Base-by-base conservation (phyloP, 2,888 invertebrate genomes). In the Zaprionus obscuricornis region DNA sequence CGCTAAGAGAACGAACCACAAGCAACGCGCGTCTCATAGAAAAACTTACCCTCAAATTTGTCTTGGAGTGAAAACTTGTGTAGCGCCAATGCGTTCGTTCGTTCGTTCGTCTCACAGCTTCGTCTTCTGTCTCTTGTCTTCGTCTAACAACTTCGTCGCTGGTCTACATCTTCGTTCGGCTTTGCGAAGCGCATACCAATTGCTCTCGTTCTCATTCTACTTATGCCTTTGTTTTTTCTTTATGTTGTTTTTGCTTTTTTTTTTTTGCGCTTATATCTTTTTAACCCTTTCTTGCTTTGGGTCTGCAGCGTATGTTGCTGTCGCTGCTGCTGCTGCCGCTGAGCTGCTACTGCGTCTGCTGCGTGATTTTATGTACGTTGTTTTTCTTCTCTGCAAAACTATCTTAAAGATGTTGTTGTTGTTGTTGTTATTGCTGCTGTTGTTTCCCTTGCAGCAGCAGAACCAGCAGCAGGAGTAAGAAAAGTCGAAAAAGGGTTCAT, bases 401-500 rank as follows among this genome's bases (percentile, higher is more conserved):
- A 57, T 66, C 71, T 76, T 67, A 40, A 75, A 76, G 69, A 67
- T 70, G 64, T n/a, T n/a, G n/a, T n/a, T n/a, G n/a, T n/a, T n/a
- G n/a, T n/a, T n/a, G n/a, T n/a, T n/a, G n/a, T n/a, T n/a, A n/a
- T n/a, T n/a, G n/a, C n/a, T n/a, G n/a, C n/a, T n/a, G n/a, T n/a
- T n/a, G n/a, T 59, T 71, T 67, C 72, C 72, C 79, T 77, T 69
- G 71, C 36, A 33, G 14, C 42, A 34, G 50, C 37, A 17, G 27
- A 36, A 34, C 29, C n/a, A n/a, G n/a, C n/a, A n/a, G n/a, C n/a
- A n/a, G n/a, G n/a, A n/a, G n/a, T n/a, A n/a, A n/a, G n/a, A n/a
- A n/a, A n/a, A n/a, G n/a, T n/a, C n/a, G n/a, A 31, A 29, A 68
- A 84, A 85, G 87, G 87, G 88, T 87, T 82, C 78, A 69, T 65